Conservation (phyloP, 1,140 invertebrate species). For the Macrocentrus cingulum region DNA sequence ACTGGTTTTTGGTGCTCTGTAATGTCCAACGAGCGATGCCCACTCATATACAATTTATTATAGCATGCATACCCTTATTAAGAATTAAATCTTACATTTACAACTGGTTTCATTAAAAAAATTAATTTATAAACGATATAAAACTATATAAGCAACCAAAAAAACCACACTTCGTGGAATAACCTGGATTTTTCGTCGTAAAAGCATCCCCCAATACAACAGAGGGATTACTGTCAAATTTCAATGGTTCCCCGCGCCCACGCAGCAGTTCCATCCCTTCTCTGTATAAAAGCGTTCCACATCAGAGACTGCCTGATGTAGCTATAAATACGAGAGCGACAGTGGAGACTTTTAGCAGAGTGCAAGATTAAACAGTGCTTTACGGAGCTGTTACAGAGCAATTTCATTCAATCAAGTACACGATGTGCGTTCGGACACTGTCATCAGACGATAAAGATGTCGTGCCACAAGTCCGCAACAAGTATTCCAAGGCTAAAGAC, state of each 20-base stretch:
- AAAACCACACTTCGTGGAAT: too few species aligned
- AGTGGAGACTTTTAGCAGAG: background rate
- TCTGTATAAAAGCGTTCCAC: background rate
- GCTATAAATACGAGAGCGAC: background rate
- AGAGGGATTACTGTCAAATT: too few species aligned
- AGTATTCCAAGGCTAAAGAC: conserved; percentile 40
- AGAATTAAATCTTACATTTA: background rate
- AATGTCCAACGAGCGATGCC: background rate
- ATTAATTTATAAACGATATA: too few species aligned
- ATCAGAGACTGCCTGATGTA: background rate
- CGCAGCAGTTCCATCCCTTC: background rate
- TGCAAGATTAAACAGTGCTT: background rate
- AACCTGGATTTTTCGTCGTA: too few species aligned
- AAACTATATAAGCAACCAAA: too few species aligned
- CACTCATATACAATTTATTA: background rate
- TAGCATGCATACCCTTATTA: background rate
- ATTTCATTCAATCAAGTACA: background rate
- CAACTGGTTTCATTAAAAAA: conserved; percentile 1
- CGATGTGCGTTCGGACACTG: conserved; percentile 45
- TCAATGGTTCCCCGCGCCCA: background rate
- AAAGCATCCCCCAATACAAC: too few species aligned
- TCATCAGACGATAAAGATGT: conserved; percentile 18
- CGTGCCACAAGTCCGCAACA: conserved; percentile 13
- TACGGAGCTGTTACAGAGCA: background rate
- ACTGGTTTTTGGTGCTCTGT: conserved; percentile 6